phyloP scores from a whole-genome alignment of 2,797 vertebrate species.

The Tauraco hartlaubi region DNA sequence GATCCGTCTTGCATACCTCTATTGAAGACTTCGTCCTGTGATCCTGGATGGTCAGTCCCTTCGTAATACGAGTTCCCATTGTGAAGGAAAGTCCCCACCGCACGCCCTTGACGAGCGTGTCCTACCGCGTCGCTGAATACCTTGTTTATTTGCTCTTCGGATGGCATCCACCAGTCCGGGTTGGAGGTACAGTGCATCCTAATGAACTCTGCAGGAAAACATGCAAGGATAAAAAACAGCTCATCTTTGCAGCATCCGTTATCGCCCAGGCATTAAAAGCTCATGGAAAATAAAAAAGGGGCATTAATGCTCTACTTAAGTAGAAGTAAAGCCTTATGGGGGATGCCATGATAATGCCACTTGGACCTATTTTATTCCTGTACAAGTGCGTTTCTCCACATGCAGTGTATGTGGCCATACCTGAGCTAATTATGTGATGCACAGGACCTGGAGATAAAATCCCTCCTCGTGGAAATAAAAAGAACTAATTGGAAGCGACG shows the following conservation, averaged over 20 bases:
- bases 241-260: slow-evolving; percentile 9
- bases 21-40: slow-evolving; percentile 92
- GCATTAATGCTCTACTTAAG: background rate
- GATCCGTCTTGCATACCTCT: slow-evolving; percentile 91
- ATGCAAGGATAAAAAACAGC: slow-evolving; percentile 5
- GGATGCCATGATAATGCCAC: slow-evolving; percentile 71
- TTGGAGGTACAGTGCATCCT: slow-evolving; percentile 99
- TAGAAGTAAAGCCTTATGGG: slow-evolving; percentile 57
- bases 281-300: slow-evolving; percentile 17
- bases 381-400: background rate
- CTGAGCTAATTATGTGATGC: background rate
- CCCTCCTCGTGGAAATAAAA: background rate
- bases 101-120: slow-evolving; percentile 95
- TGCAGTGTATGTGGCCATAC: background rate
- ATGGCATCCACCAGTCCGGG: slow-evolving; percentile 99
- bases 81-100: slow-evolving; percentile 92
- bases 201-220: slow-evolving; percentile 93
- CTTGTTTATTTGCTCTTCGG: slow-evolving; percentile 99
- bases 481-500: background rate
- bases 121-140: slow-evolving; percentile 98
- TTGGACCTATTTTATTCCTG: background rate
- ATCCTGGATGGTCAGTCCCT: slow-evolving; percentile 89
- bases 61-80: slow-evolving; percentile 93
- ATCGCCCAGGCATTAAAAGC: background rate
- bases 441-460: background rate